Evolutionary conservation across 2,113 vertebrate genomes (phyloP).

Genomic region (Gavia stellata): DNA sequence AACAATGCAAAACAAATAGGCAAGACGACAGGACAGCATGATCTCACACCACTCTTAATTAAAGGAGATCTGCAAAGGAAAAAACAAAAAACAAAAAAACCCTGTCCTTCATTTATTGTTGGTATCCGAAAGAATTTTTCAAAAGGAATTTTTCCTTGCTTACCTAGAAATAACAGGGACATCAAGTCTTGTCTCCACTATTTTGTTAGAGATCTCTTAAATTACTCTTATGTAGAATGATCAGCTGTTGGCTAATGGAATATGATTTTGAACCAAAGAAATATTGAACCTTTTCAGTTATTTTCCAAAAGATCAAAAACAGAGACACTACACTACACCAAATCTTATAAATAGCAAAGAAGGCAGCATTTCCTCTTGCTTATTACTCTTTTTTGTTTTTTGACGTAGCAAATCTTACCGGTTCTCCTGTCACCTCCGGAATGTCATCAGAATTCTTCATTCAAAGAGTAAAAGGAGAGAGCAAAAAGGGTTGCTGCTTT

Average conservation of each 20-base stretch:
- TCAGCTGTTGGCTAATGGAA: not conserved
- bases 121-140: not conserved
- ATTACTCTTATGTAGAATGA: not conserved
- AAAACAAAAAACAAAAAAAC: too few species aligned
- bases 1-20: not conserved
- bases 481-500: not conserved
- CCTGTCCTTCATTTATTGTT: too few species aligned
- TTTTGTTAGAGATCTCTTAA: not conserved
- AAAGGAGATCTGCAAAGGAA: not conserved
- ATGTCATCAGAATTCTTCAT: not conserved
- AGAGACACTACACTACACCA: not conserved
- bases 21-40: not conserved
- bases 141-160: not conserved
- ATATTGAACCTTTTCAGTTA: not conserved
- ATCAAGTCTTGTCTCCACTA: not conserved
- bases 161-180: not conserved
- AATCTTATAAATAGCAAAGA: not conserved
- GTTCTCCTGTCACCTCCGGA: not conserved
- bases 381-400: not conserved
- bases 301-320: not conserved
- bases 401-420: not conserved
- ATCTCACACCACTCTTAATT: not conserved
- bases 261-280: not conserved
- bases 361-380: not conserved
- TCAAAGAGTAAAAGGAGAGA: not conserved